These are phyloP conservation scores for Suricata suricatta DNA, from an alignment of 2,113 vertebrate species.

Conservation along the genomic window DNA sequence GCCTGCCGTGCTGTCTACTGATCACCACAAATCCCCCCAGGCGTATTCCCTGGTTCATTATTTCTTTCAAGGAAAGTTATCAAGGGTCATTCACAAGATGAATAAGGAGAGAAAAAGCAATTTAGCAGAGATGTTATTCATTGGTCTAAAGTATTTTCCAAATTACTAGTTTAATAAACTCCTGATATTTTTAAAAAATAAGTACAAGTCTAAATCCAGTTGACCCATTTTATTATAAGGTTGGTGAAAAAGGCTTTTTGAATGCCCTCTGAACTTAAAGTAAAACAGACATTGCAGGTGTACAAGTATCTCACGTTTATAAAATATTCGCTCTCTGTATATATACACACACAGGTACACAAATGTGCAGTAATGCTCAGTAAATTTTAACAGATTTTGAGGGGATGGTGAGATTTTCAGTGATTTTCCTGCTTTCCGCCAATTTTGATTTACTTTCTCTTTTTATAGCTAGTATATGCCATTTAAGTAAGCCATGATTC, in stretches of 20 bases:
- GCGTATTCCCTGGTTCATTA: not conserved
- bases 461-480: not conserved
- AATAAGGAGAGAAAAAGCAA: not conserved
- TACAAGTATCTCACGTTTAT: not conserved
- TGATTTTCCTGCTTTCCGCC: not conserved
- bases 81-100: not conserved
- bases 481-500: not conserved
- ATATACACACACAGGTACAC: not conserved
- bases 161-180: slow-evolving; percentile 15
- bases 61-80: not conserved
- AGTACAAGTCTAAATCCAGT: slow-evolving; percentile 35
- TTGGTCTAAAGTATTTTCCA: not conserved
- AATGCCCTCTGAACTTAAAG: not conserved
- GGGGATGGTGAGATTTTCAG: not conserved
- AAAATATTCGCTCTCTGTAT: not conserved
- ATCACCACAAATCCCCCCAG: not conserved
- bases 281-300: not conserved
- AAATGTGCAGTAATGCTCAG: not conserved
- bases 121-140: not conserved
- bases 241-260: not conserved
- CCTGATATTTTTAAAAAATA: not conserved
- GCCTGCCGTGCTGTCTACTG: not conserved
- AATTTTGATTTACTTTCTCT: not conserved
- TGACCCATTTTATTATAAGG: slow-evolving; percentile 42
- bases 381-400: not conserved